Conservation (phyloP, 2,113 vertebrate species). For the Calyptomena viridis region DNA sequence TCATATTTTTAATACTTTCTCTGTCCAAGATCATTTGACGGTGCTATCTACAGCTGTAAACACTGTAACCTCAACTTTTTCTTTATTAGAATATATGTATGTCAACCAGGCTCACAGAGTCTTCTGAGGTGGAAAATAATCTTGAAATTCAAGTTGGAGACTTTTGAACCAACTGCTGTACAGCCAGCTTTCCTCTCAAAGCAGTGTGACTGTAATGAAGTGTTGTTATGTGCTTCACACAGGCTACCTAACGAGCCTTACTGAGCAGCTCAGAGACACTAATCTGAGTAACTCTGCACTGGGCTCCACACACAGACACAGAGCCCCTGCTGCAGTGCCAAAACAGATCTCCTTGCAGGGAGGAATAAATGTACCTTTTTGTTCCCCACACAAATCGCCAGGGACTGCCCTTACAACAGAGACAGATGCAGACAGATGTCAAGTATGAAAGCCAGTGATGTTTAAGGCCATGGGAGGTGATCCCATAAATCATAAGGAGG, state of each 20-base stretch:
- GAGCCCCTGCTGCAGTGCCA: neutral
- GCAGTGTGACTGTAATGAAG: neutral
- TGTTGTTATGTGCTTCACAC: accelerated
- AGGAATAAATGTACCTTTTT: neutral
- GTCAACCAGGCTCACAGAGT: neutral
- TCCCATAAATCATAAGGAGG: accelerated
- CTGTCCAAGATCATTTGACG: neutral
- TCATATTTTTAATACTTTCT: neutral
- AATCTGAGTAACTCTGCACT: neutral
- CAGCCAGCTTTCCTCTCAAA: neutral
- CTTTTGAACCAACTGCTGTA: neutral
- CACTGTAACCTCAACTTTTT: neutral
- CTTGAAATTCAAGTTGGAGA: neutral
- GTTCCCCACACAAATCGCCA: neutral
- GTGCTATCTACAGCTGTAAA: neutral
- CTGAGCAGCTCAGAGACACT: neutral
- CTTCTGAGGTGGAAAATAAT: neutral
- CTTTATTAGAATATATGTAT: neutral
- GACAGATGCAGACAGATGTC: neutral
- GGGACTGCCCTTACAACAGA: neutral
- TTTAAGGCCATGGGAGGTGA: neutral
- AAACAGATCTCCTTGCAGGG: neutral
- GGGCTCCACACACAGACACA: neutral
- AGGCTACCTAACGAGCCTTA: neutral
- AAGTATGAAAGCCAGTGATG: neutral